Evolutionary conservation across 2,113 vertebrate species (phyloP).

Genomic region (Leucoraja erinaceus): DNA sequence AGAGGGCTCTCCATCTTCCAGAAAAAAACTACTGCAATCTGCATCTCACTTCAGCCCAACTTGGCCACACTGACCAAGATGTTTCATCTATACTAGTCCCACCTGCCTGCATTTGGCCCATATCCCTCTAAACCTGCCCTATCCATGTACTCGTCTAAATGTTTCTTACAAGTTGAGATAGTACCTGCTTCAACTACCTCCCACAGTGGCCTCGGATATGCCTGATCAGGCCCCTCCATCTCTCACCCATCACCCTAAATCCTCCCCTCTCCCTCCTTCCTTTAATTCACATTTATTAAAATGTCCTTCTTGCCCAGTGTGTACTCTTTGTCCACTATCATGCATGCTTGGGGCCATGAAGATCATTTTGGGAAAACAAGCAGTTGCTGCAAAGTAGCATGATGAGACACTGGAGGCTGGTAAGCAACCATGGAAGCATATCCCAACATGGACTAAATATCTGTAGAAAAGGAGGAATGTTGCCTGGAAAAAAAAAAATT

Average conservation of each 20-base stretch:
- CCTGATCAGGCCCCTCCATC: no score
- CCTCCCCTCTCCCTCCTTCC: no score
- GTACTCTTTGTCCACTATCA: background rate
- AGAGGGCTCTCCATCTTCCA: background rate
- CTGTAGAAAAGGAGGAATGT: background rate
- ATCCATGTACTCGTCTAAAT: no score
- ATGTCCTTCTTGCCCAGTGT: background rate
- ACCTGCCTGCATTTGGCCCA: no score
- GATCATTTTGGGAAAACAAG: background rate
- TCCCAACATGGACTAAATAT: background rate
- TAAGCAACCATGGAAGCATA: background rate
- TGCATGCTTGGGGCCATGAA: background rate
- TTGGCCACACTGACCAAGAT: no score
- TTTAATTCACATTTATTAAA: background rate
- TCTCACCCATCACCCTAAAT: no score
- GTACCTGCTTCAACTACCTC: no score
- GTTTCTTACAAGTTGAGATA: no score
- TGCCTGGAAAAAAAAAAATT: background rate
- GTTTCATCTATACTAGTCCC: no score
- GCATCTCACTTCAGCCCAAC: background rate
- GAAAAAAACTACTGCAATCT: background rate
- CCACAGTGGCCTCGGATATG: no score
- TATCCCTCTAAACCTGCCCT: no score
- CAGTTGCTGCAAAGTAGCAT: background rate
- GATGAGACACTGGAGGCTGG: background rate